These are phyloP conservation scores for Anthophora plumipes DNA, from an alignment of 2,888 invertebrate genomes.

Conservation along the genomic window DNA sequence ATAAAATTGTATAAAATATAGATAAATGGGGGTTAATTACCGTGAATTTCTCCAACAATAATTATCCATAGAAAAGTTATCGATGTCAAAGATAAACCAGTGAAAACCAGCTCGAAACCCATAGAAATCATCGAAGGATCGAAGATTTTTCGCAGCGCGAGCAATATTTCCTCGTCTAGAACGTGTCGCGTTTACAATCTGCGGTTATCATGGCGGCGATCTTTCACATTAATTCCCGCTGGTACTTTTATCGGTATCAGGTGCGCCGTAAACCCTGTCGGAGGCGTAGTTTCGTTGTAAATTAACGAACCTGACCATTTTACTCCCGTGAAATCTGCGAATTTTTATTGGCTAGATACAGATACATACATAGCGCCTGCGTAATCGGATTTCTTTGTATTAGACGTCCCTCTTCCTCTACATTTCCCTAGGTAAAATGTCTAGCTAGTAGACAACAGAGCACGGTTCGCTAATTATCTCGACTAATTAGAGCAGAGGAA, in stretches of 20 bases:
- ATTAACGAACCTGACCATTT: constrained; percentile 15
- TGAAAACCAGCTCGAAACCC: too few species aligned
- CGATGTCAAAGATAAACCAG: too few species aligned
- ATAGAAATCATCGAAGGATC: neutral
- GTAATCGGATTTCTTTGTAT: constrained; percentile 30
- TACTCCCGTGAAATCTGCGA: constrained; percentile 14
- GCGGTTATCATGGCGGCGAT: constrained; percentile 50
- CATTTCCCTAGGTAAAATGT: neutral
- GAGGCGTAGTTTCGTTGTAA: constrained; percentile 31
- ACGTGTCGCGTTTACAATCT: constrained; percentile 33
- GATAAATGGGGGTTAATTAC: too few species aligned
- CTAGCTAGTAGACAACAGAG: neutral
- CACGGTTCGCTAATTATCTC: neutral
- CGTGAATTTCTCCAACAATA: too few species aligned
- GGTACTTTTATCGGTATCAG: constrained; percentile 63
- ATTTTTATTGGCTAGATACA: constrained; percentile 18
- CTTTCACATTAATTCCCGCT: constrained; percentile 54
- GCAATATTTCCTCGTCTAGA: constrained; percentile 34
- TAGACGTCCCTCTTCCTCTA: neutral
- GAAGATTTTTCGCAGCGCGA: constrained; percentile 10
- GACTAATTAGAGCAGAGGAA: neutral
- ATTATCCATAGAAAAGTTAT: too few species aligned
- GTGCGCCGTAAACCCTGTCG: constrained; percentile 38
- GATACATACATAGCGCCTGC: neutral
- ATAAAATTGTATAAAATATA: too few species aligned